Conservation (phyloP, 2,113 vertebrate species). For the Elanoides forficatus region DNA sequence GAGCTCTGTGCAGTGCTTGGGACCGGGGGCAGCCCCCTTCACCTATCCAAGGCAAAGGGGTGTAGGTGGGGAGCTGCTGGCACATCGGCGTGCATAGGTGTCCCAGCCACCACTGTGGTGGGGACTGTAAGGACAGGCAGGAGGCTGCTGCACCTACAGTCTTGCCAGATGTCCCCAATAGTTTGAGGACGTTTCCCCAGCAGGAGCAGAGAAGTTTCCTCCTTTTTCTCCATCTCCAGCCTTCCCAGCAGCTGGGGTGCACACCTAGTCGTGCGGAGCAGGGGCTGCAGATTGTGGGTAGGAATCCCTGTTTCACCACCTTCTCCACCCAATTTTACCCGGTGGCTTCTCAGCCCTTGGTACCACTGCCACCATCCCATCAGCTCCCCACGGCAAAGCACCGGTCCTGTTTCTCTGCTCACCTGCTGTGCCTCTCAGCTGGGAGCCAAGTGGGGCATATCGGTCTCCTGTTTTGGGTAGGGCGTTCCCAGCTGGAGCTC, state of each 20-base stretch:
- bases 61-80: neutral
- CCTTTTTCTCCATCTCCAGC: neutral
- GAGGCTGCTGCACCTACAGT: neutral
- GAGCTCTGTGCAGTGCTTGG: neutral
- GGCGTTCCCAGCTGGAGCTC: neutral
- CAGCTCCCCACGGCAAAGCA: neutral
- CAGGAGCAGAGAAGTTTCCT: neutral
- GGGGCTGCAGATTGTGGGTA: neutral
- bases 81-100: fast-evolving
- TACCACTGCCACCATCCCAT: neutral
- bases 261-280: fast-evolving
- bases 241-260: fast-evolving
- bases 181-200: neutral
- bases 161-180: neutral
- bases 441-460: neutral
- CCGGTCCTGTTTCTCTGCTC: neutral
- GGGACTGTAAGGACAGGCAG: neutral
- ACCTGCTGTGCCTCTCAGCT: fast-evolving
- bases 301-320: neutral
- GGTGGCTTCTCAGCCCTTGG: neutral
- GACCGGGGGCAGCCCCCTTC: neutral
- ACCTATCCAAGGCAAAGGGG: neutral
- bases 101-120: fast-evolving
- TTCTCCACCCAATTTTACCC: neutral
- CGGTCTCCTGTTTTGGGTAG: neutral